A percentile compares a stretch with the other conserved stretches of the same genome.
phyloP scores from a whole-genome alignment of 2,113 vertebrate genomes.

The Mormoops blainvillei region DNA sequence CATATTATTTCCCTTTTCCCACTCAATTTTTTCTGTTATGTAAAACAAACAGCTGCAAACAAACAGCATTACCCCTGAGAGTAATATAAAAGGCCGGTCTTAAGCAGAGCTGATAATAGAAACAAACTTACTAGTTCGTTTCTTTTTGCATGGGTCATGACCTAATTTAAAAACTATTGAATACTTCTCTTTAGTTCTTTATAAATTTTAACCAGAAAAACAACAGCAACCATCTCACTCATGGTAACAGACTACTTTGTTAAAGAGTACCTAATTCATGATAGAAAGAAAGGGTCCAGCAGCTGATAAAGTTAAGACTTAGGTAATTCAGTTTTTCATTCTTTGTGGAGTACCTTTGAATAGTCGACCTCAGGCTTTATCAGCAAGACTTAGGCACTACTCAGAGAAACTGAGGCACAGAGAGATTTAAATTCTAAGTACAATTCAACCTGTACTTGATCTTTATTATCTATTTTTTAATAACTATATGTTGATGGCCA shows the following conservation, averaged over 20 bases:
- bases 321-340: background rate
- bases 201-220: slow-evolving; percentile 24
- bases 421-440: slow-evolving; percentile 3
- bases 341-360: background rate
- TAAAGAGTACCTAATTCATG: background rate
- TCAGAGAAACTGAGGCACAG: background rate
- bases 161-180: slow-evolving; percentile 41
- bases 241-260: background rate
- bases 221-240: background rate
- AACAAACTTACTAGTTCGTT: slow-evolving; percentile 25
- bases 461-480: background rate
- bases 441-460: background rate
- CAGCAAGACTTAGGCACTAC: background rate
- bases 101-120: slow-evolving; percentile 39
- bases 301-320: slow-evolving; percentile 1
- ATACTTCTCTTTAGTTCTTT: slow-evolving; percentile 25
- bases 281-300: background rate
- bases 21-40: slow-evolving; percentile 47
- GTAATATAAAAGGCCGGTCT: slow-evolving; percentile 40
- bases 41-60: background rate
- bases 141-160: background rate
- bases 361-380: background rate
- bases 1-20: slow-evolving; percentile 29
- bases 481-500: background rate
- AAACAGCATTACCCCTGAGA: slow-evolving; percentile 39